A percentile compares a stretch with the other conserved stretches of the same genome.
Conservation (phyloP, 2,113 vertebrate species). For the Eurypyga helias region DNA sequence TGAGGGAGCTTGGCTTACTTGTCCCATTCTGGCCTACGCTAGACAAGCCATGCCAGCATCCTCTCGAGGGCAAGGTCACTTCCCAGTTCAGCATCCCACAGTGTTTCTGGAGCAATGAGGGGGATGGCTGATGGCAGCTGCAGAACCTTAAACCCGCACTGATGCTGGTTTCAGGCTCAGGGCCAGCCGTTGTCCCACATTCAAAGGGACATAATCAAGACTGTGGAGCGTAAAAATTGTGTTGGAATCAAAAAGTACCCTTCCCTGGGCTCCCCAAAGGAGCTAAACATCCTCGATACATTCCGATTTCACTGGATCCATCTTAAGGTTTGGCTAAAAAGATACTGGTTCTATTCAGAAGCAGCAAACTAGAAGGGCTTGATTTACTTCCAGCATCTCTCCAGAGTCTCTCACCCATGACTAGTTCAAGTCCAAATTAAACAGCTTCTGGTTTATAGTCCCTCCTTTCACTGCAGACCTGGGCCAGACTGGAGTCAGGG, state of each 20-base stretch:
- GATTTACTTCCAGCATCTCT: not conserved
- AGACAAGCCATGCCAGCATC: not conserved
- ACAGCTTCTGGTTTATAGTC: not conserved
- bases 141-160: not conserved
- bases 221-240: accelerated
- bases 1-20: not conserved
- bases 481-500: not conserved
- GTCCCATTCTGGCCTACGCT: not conserved
- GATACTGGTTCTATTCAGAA: not conserved
- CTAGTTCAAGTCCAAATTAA: not conserved
- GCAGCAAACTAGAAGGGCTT: not conserved
- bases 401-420: not conserved
- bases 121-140: not conserved
- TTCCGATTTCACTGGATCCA: not conserved
- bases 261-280: not conserved
- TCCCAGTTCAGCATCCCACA: not conserved
- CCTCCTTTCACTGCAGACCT: not conserved
- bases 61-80: not conserved
- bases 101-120: not conserved
- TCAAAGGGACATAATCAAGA: not conserved
- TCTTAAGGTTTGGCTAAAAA: not conserved
- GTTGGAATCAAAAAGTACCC: not conserved
- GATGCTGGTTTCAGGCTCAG: not conserved
- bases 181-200: not conserved
- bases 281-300: not conserved